Base-by-base conservation (phyloP, 1,140 invertebrate species). In the Pseudobourletiella spinata region DNA sequence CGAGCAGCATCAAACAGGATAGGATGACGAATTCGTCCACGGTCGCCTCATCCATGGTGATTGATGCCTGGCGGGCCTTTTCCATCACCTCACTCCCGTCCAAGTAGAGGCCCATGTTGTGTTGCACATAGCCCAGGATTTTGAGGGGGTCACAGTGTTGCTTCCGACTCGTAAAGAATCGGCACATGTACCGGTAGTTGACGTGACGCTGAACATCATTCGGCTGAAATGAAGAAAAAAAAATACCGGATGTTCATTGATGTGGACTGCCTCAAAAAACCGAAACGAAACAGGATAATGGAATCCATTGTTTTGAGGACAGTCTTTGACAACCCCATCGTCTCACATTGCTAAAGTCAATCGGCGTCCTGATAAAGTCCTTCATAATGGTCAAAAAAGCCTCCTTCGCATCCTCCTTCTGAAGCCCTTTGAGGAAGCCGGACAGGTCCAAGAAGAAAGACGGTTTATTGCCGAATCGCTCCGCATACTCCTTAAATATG, bases 11-110 rank as follows among this genome's bases (percentile, higher is more conserved):
- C 18, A 62, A 35, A 11, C 42, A 55, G 14, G 66, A 56, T 15
- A 62, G 16, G 2, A 51, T 32, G 14, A 68, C 28, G 25, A 65
- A 65, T 18, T 58, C 43, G n/a, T 62, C 66, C 8, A 55, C 52
- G 1, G 59, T 24, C n/a, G 57, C 25, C 1, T 55, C 44, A 46
- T 64, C 61, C 18, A 28, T 35, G 1, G 22, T 14, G 16, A 6
- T 20, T 2, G 11, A 39, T 15, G 26, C 39, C 1, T 35, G 2
- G 3, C 29, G 22, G 2, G 35, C 42, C n/a, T 52, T 28, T 14
- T 29, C 26, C 18, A 59, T 20, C 6, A 51, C 30, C 16, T 64
- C 57, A 2, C 42, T 11, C 18, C 26, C 51, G 30, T 59, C 52
- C 25, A 64, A 46, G 50, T 61, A 65, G 22, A 35, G 15, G 24